Evolutionary conservation across 1,140 invertebrate genomes (phyloP).

Genomic region (Brachionus rotundiformis): DNA sequence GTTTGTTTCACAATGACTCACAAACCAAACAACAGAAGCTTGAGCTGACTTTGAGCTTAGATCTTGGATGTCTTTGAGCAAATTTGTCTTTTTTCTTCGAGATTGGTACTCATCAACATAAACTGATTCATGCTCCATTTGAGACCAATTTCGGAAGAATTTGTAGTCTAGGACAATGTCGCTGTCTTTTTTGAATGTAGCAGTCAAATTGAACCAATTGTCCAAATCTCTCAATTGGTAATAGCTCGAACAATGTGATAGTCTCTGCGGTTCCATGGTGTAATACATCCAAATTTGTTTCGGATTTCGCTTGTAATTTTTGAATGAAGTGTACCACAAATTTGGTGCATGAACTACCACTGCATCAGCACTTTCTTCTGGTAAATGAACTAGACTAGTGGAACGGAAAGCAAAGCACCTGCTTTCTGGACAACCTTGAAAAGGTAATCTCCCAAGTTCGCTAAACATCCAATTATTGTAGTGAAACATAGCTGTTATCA

Average conservation of each 20-base stretch:
- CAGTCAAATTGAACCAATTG: constrained; percentile 51
- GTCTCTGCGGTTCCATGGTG: constrained; percentile 34
- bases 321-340: constrained; percentile 19
- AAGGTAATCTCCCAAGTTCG: not conserved
- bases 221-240: constrained; percentile 10
- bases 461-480: constrained; percentile 28
- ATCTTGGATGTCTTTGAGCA: not conserved
- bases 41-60: constrained; percentile 9
- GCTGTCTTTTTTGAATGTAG: constrained; percentile 26
- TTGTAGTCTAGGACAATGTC: constrained; percentile 36
- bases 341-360: constrained; percentile 40
- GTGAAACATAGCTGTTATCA: constrained; percentile 26
- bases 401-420: not conserved
- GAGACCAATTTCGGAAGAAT: not conserved
- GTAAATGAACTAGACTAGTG: not conserved
- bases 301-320: constrained; percentile 25
- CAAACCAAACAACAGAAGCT: constrained; percentile 68
- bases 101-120: not conserved
- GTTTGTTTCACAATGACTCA: constrained; percentile 69
- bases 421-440: constrained; percentile 33
- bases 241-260: constrained; percentile 7
- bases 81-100: not conserved
- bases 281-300: constrained; percentile 46
- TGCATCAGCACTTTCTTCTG: constrained; percentile 5
- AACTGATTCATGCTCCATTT: not conserved